Base-by-base conservation (phyloP, 2,888 invertebrate genomes). In the Colostygia pectinataria region DNA sequence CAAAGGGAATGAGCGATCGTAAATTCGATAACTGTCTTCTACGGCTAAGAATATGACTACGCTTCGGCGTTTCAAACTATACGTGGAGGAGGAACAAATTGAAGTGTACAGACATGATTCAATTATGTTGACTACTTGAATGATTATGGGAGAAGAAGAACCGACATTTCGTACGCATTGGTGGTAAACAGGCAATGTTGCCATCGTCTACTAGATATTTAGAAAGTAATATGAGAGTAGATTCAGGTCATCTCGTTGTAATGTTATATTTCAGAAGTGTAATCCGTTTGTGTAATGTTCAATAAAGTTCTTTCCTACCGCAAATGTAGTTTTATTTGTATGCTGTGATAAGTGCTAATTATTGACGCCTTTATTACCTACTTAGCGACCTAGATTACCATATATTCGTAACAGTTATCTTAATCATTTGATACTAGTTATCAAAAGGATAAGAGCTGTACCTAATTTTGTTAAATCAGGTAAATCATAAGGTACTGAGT, bases 231-330 rank as follows among this genome's bases (percentile, higher is more conserved):
- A 67, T 70, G 65, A 61, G 55, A 64, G 65, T 71, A 65, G 78
- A 77, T 73, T 66, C 67, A 66, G 73, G 68, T 72, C 63, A 53
- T 67, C 55, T 53, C 62, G 60, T 66, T 60, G 65, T 71, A 65
- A 63, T 68, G 61, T 74, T 68, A 45, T 68, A 61, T 75, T 68
- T 74, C 67, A 63, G 61, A 66, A 66, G 63, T 71, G 68, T 74
- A 67, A 76, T 74, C 64, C 66, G 67, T 74, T 77, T 64, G 75
- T 71, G 79, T 77, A 69, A 80, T 85, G 80, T 86, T 77, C 66
- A 87, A 76, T 87, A 86, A 85, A 86, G 15, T 71, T 76, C 72
- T 79, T 79, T 71, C 68, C 58, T 70, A 71, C 64, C 53, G 57
- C 46, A 47, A 48, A n/a, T 43, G 39, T 32, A 38, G 59, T 66